A percentile compares a stretch with the other conserved stretches of the same genome.
phyloP scores from a whole-genome alignment of 1,140 invertebrate species.

The Gyrodactylus salaris region DNA sequence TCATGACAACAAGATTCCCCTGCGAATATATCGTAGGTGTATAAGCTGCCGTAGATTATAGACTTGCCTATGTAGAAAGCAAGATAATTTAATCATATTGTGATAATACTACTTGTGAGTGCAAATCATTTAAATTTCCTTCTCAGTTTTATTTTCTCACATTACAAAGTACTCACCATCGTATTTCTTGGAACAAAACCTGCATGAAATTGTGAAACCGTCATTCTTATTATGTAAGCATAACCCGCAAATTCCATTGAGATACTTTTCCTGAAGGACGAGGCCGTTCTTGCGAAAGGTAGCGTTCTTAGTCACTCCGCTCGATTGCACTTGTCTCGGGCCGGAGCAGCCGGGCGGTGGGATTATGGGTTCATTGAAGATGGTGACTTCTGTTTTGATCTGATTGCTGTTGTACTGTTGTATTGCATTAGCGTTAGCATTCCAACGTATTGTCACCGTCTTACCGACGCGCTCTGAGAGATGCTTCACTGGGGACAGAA shows the following conservation, averaged over 20 bases:
- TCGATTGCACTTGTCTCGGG: not conserved
- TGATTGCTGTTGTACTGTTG: not conserved
- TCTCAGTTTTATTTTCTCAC: too few relatives aligned
- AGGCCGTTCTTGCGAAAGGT: not conserved
- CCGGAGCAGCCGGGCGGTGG: not conserved
- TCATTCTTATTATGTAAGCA: not conserved
- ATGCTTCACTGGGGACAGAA: conserved; percentile 37
- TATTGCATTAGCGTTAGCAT: not conserved
- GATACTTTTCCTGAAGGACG: not conserved
- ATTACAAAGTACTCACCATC: too few relatives aligned
- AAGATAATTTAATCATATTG: too few relatives aligned
- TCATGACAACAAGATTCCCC: not conserved
- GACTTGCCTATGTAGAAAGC: not conserved
- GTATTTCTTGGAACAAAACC: too few relatives aligned
- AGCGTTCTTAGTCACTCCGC: not conserved
- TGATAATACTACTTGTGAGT: too few relatives aligned
- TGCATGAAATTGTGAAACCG: not conserved
- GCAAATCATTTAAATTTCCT: too few relatives aligned
- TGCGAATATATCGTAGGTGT: not conserved
- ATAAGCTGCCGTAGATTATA: not conserved
- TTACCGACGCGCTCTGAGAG: not conserved
- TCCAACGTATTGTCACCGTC: not conserved
- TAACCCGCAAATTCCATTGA: not conserved
- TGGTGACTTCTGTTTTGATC: not conserved
- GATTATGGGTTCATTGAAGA: not conserved